Percentiles rank a stretch among this genome's conserved stretches.
Conservation (phyloP, 1,140 invertebrate species). For the Leucophenga varia region DNA sequence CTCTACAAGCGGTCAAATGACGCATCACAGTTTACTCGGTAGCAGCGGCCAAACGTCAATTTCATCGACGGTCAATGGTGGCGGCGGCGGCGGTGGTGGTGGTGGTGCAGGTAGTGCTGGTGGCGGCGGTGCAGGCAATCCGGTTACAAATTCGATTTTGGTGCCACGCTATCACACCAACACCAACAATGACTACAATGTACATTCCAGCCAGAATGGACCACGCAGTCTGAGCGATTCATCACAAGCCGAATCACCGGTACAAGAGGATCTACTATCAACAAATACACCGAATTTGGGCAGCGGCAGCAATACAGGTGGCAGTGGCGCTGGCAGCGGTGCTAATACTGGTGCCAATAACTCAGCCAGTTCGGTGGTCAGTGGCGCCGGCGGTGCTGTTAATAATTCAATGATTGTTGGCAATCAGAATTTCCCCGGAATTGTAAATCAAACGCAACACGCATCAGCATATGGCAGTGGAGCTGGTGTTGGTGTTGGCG, state of each 20-base stretch:
- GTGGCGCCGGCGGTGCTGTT: conserved; percentile 63
- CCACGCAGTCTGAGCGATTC: conserved; percentile 76
- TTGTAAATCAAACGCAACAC: conserved; percentile 51
- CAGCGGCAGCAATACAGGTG: conserved; percentile 26
- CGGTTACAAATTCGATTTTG: conserved; percentile 47
- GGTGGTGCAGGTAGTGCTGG: conserved; percentile 49
- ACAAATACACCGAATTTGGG: conserved; percentile 59
- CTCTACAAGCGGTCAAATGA: conserved; percentile 59
- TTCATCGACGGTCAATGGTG: conserved; percentile 57
- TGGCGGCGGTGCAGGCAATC: conserved; percentile 16
- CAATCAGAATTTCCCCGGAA: conserved; percentile 51
- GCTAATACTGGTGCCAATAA: conserved; percentile 58
- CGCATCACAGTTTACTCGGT: conserved; percentile 51
- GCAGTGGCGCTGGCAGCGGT: conserved; percentile 10
- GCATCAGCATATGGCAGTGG: conserved; percentile 38
- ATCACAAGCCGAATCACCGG: conserved; percentile 78
- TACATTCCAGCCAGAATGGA: conserved; percentile 55
- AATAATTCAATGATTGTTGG: conserved; percentile 54
- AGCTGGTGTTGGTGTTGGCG: conserved; percentile 36
- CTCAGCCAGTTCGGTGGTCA: conserved; percentile 64
- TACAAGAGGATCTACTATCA: conserved; percentile 72
- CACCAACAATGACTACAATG: conserved; percentile 51
- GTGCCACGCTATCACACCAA: conserved; percentile 63
- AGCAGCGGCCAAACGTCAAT: conserved; percentile 52
- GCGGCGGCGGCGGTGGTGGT: conserved; percentile 26